Evolutionary conservation across 2,888 invertebrate genomes (phyloP).

Genomic region (Teleogryllus oceanicus): DNA sequence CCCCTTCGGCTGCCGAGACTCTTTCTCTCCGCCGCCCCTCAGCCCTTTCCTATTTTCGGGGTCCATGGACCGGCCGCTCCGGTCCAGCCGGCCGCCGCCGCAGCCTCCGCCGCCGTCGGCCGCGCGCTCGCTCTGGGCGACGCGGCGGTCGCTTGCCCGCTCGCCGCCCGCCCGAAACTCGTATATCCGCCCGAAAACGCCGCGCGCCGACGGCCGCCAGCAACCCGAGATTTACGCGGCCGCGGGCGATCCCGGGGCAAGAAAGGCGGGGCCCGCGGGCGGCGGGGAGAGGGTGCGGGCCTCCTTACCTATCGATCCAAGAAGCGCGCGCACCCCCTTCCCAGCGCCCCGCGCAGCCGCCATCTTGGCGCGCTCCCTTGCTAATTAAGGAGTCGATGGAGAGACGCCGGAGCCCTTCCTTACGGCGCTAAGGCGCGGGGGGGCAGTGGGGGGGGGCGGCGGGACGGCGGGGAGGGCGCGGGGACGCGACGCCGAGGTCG

Average conservation of each 20-base stretch:
- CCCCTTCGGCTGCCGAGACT: background rate
- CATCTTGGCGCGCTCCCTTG: constrained; percentile 18
- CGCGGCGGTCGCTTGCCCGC: background rate
- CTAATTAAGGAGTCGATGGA: constrained; percentile 7
- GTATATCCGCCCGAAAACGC: constrained; percentile 6
- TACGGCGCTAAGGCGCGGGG: background rate
- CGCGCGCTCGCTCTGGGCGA: background rate
- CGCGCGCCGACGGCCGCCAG: background rate
- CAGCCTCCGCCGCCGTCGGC: background rate
- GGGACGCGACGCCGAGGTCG: background rate
- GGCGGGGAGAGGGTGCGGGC: background rate
- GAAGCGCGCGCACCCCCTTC: background rate
- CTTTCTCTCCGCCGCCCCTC: background rate
- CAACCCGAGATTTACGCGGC: background rate
- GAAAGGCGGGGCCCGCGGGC: background rate
- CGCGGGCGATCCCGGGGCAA: background rate
- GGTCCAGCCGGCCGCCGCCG: background rate
- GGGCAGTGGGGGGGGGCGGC: background rate
- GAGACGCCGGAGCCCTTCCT: constrained; percentile 6
- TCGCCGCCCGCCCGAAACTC: background rate
- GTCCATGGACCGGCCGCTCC: background rate
- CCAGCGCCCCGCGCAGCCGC: background rate
- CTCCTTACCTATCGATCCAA: constrained; percentile 18
- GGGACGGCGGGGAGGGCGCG: background rate
- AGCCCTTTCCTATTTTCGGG: background rate